Conservation (phyloP, 1,140 invertebrate species). For the Drosophila melanogaster region Release_6_plus_ISO1_MT NT_033777.3:7484501-7485000, state of each 20-base stretch:
- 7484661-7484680: conserved; percentile 32
- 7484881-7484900: conserved; percentile 62
- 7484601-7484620: conserved; percentile 56
- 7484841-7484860: conserved; percentile 50
- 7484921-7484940: conserved; percentile 63
- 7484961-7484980: conserved; percentile 5
- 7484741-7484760: conserved; percentile 76
- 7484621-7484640: conserved; percentile 70
- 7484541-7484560: conserved; percentile 1
- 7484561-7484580: too few species aligned
- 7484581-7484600: conserved; percentile 1
- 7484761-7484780: conserved; percentile 81
- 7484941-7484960: conserved; percentile 40
- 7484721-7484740: conserved; percentile 56
- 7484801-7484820: conserved; percentile 69
- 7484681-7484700: conserved; percentile 73
- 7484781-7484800: conserved; percentile 81
- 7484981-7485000: conserved; percentile 68
- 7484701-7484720: conserved; percentile 80
- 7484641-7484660: conserved; percentile 17
- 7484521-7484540: neutral
- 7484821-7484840: conserved; percentile 61
- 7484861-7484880: conserved; percentile 62
- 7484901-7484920: conserved; percentile 81
- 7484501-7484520: neutral